A percentile compares a stretch with the other conserved stretches of the same genome.
phyloP scores from a whole-genome alignment of 2,888 invertebrate genomes.

The Spodoptera picta region DNA sequence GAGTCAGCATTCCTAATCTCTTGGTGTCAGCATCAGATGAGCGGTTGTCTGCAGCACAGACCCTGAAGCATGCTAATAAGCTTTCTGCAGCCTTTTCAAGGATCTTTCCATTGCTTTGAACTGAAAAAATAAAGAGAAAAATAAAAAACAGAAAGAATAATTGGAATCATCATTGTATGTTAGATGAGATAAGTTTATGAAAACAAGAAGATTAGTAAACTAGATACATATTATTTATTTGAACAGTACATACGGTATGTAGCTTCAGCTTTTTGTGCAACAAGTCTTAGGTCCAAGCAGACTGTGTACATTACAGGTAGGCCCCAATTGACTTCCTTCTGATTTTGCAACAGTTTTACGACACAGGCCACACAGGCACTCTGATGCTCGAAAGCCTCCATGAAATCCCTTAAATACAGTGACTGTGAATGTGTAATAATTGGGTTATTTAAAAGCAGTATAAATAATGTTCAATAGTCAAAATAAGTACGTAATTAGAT shows the following conservation, averaged over 20 bases:
- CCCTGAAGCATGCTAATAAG: conserved; percentile 97
- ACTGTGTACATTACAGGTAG: conserved; percentile 97
- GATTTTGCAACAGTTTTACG: conserved; percentile 94
- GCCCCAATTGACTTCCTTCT: conserved; percentile 99
- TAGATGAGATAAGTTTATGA: too few relatives aligned
- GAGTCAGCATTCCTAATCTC: conserved; percentile 97
- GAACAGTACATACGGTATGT: conserved; percentile 67
- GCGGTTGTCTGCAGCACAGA: conserved; percentile 98
- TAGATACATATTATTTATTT: too few relatives aligned
- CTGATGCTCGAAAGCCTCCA: conserved; percentile 94
- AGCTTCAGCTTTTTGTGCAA: conserved; percentile 93
- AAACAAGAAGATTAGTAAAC: too few relatives aligned
- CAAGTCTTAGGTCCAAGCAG: conserved; percentile 95
- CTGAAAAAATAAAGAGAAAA: conserved; percentile 63
- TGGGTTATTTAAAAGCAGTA: too few relatives aligned
- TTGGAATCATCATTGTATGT: background rate
- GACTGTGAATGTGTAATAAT: conserved; percentile 68
- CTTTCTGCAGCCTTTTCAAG: conserved; percentile 98
- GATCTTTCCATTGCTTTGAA: conserved; percentile 90
- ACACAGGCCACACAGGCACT: conserved; percentile 93
- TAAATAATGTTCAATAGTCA: too few relatives aligned
- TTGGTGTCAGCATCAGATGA: conserved; percentile 97
- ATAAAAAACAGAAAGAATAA: too few relatives aligned
- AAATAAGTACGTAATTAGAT: background rate
- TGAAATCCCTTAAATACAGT: conserved; percentile 82